phyloP scores from a whole-genome alignment of 1,140 invertebrate genomes.

The Caenorhabditis latens region DNA sequence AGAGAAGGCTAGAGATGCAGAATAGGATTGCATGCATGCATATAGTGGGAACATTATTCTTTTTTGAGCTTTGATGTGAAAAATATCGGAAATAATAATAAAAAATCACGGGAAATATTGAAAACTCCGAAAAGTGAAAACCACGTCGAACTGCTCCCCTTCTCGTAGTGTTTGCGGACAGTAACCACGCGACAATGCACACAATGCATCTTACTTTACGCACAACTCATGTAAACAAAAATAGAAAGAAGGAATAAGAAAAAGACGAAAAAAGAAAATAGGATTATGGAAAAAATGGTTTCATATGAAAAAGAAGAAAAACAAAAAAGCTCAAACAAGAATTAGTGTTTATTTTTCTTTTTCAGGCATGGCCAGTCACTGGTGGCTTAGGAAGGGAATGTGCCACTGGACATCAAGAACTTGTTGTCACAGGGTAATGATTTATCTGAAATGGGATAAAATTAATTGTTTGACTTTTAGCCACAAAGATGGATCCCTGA shows the following conservation, averaged over 20 bases:
- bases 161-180: constrained; percentile 8
- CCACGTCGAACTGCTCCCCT: constrained; percentile 28
- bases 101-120: neutral
- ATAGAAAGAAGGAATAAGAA: neutral
- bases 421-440: constrained; percentile 71
- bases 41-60: neutral
- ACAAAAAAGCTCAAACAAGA: neutral
- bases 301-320: neutral
- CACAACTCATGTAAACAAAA: neutral
- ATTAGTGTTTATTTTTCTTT: neutral
- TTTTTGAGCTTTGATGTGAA: neutral
- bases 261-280: neutral
- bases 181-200: neutral
- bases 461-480: too few relatives aligned
- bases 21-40: neutral
- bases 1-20: neutral
- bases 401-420: constrained; percentile 77
- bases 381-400: constrained; percentile 76
- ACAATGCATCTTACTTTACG: neutral
- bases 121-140: neutral
- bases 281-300: neutral
- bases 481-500: constrained; percentile 77
- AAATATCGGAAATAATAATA: neutral
- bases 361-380: constrained; percentile 73
- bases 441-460: too few relatives aligned